A percentile compares a stretch with the other conserved stretches of the same genome.
phyloP scores from a whole-genome alignment of 1,140 invertebrate species.

The Nomia melanderi region DNA sequence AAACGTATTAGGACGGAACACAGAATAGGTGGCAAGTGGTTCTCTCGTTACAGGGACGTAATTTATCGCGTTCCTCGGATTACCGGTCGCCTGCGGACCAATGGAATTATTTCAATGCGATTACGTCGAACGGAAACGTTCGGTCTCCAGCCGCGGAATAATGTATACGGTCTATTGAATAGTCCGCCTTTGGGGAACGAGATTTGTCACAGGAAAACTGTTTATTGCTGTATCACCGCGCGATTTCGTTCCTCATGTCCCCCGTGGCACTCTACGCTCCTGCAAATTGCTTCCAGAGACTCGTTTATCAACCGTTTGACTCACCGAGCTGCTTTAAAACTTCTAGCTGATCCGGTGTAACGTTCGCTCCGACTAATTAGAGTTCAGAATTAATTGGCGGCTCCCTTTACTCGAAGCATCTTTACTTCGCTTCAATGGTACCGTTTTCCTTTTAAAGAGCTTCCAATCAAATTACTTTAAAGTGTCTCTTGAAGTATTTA shows the following conservation, averaged over 20 bases:
- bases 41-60: neutral
- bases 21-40: neutral
- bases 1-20: conserved; percentile 3
- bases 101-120: neutral
- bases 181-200: neutral
- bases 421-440: too few species aligned
- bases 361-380: too few species aligned
- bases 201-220: neutral
- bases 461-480: too few species aligned
- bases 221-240: neutral
- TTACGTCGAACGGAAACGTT: neutral
- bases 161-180: neutral
- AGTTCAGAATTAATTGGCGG: too few species aligned
- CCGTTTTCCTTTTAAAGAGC: too few species aligned
- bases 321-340: too few species aligned
- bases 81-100: neutral
- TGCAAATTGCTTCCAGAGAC: neutral
- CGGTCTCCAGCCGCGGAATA: neutral
- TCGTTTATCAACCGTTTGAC: too few species aligned
- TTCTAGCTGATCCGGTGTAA: too few species aligned
- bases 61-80: conserved; percentile 8
- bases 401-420: too few species aligned
- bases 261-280: neutral
- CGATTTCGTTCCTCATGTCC: neutral
- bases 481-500: too few species aligned